Evolutionary conservation across 2,888 invertebrate species (phyloP).

Genomic region (Pinctada fucata): DNA sequence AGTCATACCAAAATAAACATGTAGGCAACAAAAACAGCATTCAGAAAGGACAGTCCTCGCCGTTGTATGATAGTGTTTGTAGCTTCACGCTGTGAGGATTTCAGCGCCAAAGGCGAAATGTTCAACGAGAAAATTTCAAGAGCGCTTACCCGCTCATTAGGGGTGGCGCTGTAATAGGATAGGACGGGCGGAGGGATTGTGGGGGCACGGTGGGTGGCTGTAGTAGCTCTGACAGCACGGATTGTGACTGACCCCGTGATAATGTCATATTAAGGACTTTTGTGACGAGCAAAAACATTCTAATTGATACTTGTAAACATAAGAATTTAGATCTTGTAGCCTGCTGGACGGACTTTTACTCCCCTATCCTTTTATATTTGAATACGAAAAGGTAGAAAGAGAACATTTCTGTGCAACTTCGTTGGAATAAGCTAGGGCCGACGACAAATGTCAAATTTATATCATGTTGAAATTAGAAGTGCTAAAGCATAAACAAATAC

Average conservation of each 20-base stretch:
- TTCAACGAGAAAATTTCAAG: conserved; percentile 23
- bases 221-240: conserved; percentile 36
- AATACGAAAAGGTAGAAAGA: too few species aligned
- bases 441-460: too few species aligned
- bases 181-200: conserved; percentile 28
- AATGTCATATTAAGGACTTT: conserved; percentile 31
- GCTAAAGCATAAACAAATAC: too few species aligned
- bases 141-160: conserved; percentile 35
- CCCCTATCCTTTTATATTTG: too few species aligned
- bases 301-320: conserved; percentile 40
- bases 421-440: too few species aligned
- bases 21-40: background rate
- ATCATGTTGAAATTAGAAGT: too few species aligned
- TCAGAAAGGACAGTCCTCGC: background rate
- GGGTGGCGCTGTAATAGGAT: conserved; percentile 31
- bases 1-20: background rate
- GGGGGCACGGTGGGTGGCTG: conserved; percentile 27
- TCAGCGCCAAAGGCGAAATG: conserved; percentile 29
- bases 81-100: conserved; percentile 30
- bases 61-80: conserved; percentile 39
- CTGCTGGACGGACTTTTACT: too few species aligned
- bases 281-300: conserved; percentile 30
- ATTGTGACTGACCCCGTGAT: conserved; percentile 36
- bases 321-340: conserved; percentile 3
- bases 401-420: too few species aligned